phyloP scores from a whole-genome alignment of 2,888 invertebrate species.

The Drymonia ruficornis region DNA sequence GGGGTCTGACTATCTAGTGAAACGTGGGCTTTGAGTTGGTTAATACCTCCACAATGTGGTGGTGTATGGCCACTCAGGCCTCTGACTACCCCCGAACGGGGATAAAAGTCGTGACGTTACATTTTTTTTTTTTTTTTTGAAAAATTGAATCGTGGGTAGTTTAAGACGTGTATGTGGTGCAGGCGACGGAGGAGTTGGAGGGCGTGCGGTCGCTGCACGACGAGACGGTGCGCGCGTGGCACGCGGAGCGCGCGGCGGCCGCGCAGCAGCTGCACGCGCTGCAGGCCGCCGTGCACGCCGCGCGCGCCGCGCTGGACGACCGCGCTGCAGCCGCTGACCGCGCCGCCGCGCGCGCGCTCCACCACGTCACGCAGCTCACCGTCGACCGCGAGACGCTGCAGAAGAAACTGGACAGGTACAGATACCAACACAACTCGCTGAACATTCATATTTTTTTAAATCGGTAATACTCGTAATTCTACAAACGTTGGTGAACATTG shows the following conservation, averaged over 20 bases:
- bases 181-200: constrained; percentile 79
- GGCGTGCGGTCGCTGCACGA: constrained; percentile 79
- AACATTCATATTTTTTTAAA: too few species aligned
- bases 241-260: constrained; percentile 49
- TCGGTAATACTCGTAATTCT: too few species aligned
- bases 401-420: constrained; percentile 63
- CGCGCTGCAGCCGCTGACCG: constrained; percentile 42
- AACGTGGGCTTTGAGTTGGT: too few species aligned
- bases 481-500: too few species aligned
- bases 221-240: constrained; percentile 75
- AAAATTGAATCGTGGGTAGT: too few species aligned
- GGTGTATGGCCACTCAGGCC: too few species aligned
- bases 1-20: too few species aligned
- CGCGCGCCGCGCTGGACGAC: constrained; percentile 29
- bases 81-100: too few species aligned
- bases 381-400: constrained; percentile 75
- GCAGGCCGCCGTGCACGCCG: constrained; percentile 39
- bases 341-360: constrained; percentile 54
- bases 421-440: not conserved
- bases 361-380: constrained; percentile 71
- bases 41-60: too few species aligned
- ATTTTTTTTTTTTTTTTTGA: too few species aligned
- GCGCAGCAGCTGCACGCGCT: constrained; percentile 41
- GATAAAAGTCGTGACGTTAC: too few species aligned
- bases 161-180: too few species aligned